A percentile compares a stretch with the other conserved stretches of the same genome.
Conservation (phyloP, 2,113 vertebrate genomes). For the Potamarius usumacintae region DNA sequence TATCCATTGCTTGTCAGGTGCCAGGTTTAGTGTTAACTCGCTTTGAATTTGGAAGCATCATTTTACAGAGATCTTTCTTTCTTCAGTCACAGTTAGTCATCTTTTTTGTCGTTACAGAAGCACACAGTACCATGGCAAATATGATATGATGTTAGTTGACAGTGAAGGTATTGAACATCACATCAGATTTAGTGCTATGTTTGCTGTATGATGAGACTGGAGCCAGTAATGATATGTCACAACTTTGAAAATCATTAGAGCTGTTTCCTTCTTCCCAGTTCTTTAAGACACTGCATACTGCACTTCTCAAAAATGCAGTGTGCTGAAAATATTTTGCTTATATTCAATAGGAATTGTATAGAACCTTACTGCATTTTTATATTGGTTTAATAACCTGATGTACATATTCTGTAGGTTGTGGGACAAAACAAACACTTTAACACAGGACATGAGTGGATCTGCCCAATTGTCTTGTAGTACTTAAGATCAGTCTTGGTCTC, state of each 20-base stretch:
- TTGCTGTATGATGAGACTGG: neutral
- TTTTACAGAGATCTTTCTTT: neutral
- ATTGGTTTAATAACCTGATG: neutral
- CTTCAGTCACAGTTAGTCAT: neutral
- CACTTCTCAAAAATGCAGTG: neutral
- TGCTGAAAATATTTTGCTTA: neutral
- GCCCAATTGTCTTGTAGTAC: too few species aligned
- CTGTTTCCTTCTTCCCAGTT: neutral
- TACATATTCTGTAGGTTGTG: neutral
- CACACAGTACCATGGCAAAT: neutral
- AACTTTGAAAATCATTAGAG: neutral
- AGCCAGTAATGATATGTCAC: constrained; percentile 10
- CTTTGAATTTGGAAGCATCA: constrained; percentile 9
- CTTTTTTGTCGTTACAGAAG: neutral
- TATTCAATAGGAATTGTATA: neutral
- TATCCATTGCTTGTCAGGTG: neutral
- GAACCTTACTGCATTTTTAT: neutral
- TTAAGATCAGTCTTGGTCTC: too few species aligned
- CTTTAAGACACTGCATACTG: neutral
- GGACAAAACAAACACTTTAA: neutral
- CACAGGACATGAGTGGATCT: neutral
- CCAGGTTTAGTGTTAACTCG: neutral
- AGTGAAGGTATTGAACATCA: constrained; percentile 40
- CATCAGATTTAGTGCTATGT: constrained; percentile 15
- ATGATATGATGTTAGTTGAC: constrained; percentile 14